Base-by-base conservation (phyloP, 2,888 invertebrate genomes). In the Conus canariensis region DNA sequence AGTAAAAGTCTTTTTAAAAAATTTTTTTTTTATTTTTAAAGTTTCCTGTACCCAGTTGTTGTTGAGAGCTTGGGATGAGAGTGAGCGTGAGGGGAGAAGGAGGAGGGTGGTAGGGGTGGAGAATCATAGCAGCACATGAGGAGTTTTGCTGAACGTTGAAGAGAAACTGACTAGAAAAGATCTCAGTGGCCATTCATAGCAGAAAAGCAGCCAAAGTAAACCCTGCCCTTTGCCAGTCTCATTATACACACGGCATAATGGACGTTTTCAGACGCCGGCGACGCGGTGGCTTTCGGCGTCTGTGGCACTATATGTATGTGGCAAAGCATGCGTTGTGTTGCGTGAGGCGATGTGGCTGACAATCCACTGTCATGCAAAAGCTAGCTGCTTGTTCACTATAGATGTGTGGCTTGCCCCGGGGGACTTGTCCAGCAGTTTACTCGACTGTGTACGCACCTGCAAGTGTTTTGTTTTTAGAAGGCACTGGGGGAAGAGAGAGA, bases 281-380 rank as follows among this genome's bases (percentile, higher is more conserved):
- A 58, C 83, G 70, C 67, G 85, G 89, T 85, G 89, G 89, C 89
- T 74, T 89, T 70, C 56, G 74, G 56, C 89, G 89, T 56, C 89
- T 89, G 59, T 89, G 89, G 89, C 89, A 74, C 58, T 89, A 85
- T 89, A 89, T 89, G 85, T 85, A 89, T 89, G 89, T 89, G 89
- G 89, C 89, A 74, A 25, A 30, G 89, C 89, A 89, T 89, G 89
- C 64, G 86, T 6, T 87, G 74, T 74, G 87, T 74, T 67, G 74
- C 74, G 74, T 74, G 56, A 67, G 70, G 74, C 64, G 86, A 86
- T 86, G 86, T 67, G 86, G 67, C 86, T 86, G 86, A 45, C 60
- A 59, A 85, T 85, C 85, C 85, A 85, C 85, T 85, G 85, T 85
- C 85, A 60, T 85, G 85, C 60, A n/a, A 85, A 45, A n/a, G 60